Base-by-base conservation (phyloP, 2,113 vertebrate species). In the Corythoichthys haematopterus region DNA sequence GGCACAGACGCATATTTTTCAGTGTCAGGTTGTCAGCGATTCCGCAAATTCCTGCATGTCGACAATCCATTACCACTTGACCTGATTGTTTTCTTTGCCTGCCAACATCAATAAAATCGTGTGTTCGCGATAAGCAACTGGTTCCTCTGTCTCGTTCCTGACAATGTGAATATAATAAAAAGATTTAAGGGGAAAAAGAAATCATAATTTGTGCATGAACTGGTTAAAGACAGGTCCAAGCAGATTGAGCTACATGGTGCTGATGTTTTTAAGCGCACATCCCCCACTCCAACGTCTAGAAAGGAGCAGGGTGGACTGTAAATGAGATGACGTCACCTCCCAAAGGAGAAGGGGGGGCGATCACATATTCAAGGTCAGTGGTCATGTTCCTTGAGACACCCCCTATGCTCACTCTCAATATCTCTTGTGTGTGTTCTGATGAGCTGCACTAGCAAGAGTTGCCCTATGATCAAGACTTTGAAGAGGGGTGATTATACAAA, bases 321-420 rank as follows among this genome's bases (percentile, higher is more conserved):
- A 74, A 72, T 68, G 47, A 70, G 74, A 71, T 68, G 76, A 77
- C 52, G 66, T 63, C n/a, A 70, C 40, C 67, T 69, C 68, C 66
- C 57, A 7, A 0, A 13, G 57, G 70, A 57, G 45, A 60, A 70
- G 2, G 56, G 2, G 51, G 38, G 65, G 62, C 14, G 6, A 68
- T 76, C 52, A 69, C 35, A 52, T 53, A 68, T 56, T 75, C 58
- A 82, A 82, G 77, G 81, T 79, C 80, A 79, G 52, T 33, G 28
- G 35, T 14, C 16, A 3, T 51, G 69, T 28, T 60, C 61, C 56
- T 75, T 64, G 67, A 48, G 40, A 52, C 63, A 67, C 66, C 53
- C 45, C 9, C 20, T 28, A 2, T 35, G 7, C 62, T 35, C 33
- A 15, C 40, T 62, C 59, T n/a, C 59, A n/a, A 43, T n/a, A 14